Evolutionary conservation across 2,888 invertebrate genomes (phyloP).

Genomic region (Odontocolon sp.): DNA sequence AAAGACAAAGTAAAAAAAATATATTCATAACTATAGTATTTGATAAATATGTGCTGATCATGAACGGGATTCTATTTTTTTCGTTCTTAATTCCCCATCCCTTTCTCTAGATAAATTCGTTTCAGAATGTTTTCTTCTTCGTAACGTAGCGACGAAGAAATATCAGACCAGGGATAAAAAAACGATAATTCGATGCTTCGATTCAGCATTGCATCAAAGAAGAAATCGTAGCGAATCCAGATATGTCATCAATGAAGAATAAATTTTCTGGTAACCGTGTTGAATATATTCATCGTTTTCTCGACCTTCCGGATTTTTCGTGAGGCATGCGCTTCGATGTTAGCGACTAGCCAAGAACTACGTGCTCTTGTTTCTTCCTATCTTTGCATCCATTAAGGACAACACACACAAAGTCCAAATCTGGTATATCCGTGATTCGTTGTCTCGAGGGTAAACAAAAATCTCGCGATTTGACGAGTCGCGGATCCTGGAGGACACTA

Average conservation of each 20-base stretch:
- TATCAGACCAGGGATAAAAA: too few species aligned
- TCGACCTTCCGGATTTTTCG: slow-evolving; percentile 39
- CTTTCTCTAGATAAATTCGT: not conserved
- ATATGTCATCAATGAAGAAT: not conserved
- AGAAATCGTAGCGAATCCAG: not conserved
- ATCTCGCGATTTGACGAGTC: slow-evolving; percentile 48
- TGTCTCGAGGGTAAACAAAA: slow-evolving; percentile 57
- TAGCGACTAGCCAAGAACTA: slow-evolving; percentile 62
- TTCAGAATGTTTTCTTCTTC: slow-evolving; percentile 6
- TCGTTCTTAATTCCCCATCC: not conserved
- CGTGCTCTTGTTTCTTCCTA: slow-evolving; percentile 59
- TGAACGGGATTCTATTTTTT: not conserved
- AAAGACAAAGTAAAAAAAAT: too few species aligned
- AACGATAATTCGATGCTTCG: too few species aligned
- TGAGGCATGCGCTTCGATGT: slow-evolving; percentile 76
- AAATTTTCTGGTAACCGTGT: slow-evolving; percentile 33
- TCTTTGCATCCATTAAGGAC: slow-evolving; percentile 54
- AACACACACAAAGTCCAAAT: slow-evolving; percentile 36
- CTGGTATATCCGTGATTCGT: slow-evolving; percentile 42
- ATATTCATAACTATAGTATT: too few species aligned
- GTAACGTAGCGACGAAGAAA: slow-evolving; percentile 5
- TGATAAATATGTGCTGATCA: slow-evolving; percentile 54
- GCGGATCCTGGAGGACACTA: slow-evolving; percentile 43
- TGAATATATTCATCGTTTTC: slow-evolving; percentile 24
- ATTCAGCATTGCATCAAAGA: too few species aligned